A percentile compares a stretch with the other conserved stretches of the same genome.
Conservation (phyloP, 2,888 invertebrate genomes). For the Drosophila pseudotakahashii region DNA sequence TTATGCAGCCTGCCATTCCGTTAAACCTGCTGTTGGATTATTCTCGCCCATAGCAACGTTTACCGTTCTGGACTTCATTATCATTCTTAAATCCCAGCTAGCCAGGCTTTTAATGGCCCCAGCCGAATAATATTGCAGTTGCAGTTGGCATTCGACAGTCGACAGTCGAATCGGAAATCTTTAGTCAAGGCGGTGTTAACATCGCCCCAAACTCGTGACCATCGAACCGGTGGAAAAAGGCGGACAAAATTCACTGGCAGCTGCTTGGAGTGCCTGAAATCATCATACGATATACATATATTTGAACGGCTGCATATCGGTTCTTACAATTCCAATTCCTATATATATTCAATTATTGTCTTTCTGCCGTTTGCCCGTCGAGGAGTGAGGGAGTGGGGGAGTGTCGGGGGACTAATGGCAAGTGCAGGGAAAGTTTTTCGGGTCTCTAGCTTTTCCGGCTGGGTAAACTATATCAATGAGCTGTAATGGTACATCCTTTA, state of each 20-base stretch:
- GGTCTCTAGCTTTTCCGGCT: neutral
- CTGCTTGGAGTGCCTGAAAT: slow-evolving; percentile 63
- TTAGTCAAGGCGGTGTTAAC: slow-evolving; percentile 65
- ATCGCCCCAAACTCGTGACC: slow-evolving; percentile 74
- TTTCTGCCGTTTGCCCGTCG: slow-evolving; percentile 35
- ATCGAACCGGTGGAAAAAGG: slow-evolving; percentile 44
- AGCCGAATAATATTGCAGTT: slow-evolving; percentile 72
- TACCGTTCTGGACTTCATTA: slow-evolving; percentile 71
- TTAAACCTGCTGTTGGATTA: slow-evolving; percentile 58
- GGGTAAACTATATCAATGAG: slow-evolving; percentile 4
- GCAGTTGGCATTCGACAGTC: slow-evolving; percentile 38
- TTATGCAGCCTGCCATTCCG: slow-evolving; percentile 23
- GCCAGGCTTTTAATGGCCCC: slow-evolving; percentile 64
- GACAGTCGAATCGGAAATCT: slow-evolving; percentile 51
- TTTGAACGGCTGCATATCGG: slow-evolving; percentile 40
- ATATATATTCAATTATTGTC: slow-evolving; percentile 70
- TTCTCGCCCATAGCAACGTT: slow-evolving; percentile 31
- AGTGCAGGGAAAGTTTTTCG: slow-evolving; percentile 48
- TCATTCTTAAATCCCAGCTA: slow-evolving; percentile 59
- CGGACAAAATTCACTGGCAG: slow-evolving; percentile 42
- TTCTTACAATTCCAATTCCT: slow-evolving; percentile 39
- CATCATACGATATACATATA: slow-evolving; percentile 68
- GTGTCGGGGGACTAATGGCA: slow-evolving; percentile 48
- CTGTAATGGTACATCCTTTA: slow-evolving; percentile 10
- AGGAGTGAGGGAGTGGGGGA: slow-evolving; percentile 21